Conservation (phyloP, 2,888 invertebrate genomes). For the Coelinius sp. region DNA sequence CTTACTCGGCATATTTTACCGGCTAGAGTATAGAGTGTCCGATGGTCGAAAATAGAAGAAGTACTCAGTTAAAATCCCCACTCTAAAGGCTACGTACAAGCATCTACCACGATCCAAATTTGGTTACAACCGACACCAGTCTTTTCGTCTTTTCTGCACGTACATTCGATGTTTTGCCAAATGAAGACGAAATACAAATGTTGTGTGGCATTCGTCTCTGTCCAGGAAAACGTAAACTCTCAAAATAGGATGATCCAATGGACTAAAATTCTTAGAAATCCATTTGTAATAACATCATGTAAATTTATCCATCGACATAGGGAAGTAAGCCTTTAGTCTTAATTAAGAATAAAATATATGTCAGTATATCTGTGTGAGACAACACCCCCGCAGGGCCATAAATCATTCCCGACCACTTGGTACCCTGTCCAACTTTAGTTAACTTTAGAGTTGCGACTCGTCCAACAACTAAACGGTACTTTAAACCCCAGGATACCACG, state of each 20-base stretch:
- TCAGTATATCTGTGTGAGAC: background rate
- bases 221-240: background rate
- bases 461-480: slow-evolving; percentile 41
- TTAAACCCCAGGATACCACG: slow-evolving; percentile 36
- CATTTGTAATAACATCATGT: background rate
- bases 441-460: slow-evolving; percentile 23
- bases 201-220: background rate
- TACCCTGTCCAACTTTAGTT: background rate
- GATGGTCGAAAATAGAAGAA: slow-evolving; percentile 68
- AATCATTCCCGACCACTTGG: slow-evolving; percentile 14
- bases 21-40: slow-evolving; percentile 62
- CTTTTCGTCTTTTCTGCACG: slow-evolving; percentile 49
- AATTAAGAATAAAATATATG: slow-evolving; percentile 18
- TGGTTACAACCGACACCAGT: slow-evolving; percentile 71
- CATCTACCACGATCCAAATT: slow-evolving; percentile 73
- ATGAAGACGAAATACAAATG: background rate
- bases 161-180: slow-evolving; percentile 3
- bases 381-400: slow-evolving; percentile 10
- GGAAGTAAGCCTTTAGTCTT: background rate
- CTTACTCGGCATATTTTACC: slow-evolving; percentile 25
- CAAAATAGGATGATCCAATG: background rate
- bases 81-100: slow-evolving; percentile 51
- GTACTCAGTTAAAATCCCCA: slow-evolving; percentile 65
- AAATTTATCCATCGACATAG: background rate
- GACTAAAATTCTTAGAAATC: background rate